Evolutionary conservation across 2,113 vertebrate genomes (phyloP), one percentile per base, ranked within the genome.

Genomic region (Heterotis niloticus): DNA sequence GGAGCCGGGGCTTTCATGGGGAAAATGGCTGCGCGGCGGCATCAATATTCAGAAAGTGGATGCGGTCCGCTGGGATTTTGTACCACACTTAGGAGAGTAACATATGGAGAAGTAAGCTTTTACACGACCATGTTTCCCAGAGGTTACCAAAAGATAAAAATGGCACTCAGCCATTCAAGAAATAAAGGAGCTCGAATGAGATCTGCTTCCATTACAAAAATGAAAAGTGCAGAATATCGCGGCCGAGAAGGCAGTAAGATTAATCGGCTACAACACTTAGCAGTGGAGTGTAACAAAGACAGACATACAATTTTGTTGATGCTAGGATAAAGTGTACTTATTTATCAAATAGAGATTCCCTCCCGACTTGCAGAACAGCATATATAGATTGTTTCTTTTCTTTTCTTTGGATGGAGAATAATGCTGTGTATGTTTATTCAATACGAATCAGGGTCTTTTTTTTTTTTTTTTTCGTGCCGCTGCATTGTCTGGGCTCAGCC

Each of bases 171-270:
- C 76, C 64, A 79, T 85, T 81, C 81, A 56, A n/a, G 51, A 64
- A 65, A 57, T 75, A 65, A 81, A 77, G 54, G 20, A 12, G 11
- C 72, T 52, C 17, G 64, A 75, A 72, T 81, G 77, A 78, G 79
- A 73, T 80, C 78, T 75, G 57, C 51, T 57, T 28, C 78, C 68
- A 71, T 82, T 84, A 79, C 68, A 73, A 67, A 44, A 75, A 69
- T 78, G 65, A 68, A 70, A 83, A 80, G 72, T 16, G 68, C 73
- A 67, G 57, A 5, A 24, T 64, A 65, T 83, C 79, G 71, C 54
- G 17, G 56, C 10, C 26, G 34, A 68, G 51, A 68, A 18, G 54
- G 18, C 29, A 44, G 54, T 66, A 56, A 69, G 16, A 20, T 52
- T 78, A 23, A 78, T 77, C 52, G 5, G 5, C 29, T 28, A 26